Conservation (phyloP, 2,113 vertebrate genomes). For the Sceloporus undulatus region DNA sequence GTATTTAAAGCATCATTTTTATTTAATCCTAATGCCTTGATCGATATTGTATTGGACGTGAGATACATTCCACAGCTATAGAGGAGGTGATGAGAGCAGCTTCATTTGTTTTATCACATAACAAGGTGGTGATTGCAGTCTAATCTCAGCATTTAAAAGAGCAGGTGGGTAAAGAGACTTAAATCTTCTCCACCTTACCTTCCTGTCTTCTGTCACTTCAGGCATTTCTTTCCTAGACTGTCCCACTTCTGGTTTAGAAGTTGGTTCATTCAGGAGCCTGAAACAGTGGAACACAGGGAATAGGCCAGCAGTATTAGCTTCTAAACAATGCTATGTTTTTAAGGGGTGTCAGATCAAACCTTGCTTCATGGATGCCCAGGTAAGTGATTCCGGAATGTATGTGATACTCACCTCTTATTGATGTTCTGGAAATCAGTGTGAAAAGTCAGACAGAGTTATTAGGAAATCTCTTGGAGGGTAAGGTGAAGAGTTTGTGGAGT, state of each 20-base stretch:
- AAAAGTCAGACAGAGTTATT: not conserved
- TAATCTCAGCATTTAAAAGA: not conserved
- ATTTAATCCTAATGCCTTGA: constrained; percentile 12
- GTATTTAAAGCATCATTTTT: not conserved
- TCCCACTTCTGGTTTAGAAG: not conserved
- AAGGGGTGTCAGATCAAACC: not conserved
- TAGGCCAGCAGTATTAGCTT: not conserved
- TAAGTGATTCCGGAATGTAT: not conserved
- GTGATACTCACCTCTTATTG: not conserved
- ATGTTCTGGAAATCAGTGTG: not conserved
- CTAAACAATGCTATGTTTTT: not conserved
- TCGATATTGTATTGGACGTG: not conserved
- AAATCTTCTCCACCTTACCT: not conserved
- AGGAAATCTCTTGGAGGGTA: not conserved
- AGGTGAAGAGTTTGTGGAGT: not conserved
- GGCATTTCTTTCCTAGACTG: not conserved
- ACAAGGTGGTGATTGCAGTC: not conserved
- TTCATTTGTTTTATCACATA: not conserved
- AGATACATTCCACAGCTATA: not conserved
- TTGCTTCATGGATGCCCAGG: not conserved
- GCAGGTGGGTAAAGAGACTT: not conserved
- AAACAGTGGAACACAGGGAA: not conserved
- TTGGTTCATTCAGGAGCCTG: not conserved
- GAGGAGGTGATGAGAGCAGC: not conserved
- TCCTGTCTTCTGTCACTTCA: not conserved